Evolutionary conservation across 2,888 invertebrate species (phyloP), one percentile per base, ranked within the genome.

Genomic region (Chymomyza procnemis): DNA sequence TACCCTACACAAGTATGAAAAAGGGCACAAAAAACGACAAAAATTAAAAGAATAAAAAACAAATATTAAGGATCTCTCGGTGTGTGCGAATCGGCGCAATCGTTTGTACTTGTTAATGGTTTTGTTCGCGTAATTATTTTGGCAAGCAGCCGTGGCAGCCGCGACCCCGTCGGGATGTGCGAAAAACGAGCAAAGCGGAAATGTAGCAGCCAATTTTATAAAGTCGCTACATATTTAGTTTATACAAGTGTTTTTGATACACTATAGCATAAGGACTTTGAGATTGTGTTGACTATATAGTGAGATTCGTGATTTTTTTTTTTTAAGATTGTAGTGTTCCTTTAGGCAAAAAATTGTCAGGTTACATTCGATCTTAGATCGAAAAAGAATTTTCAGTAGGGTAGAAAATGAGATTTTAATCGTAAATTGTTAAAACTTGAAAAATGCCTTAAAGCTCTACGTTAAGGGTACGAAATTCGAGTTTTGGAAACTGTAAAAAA

Each of bases 101-200:
- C 85, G 83, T 83, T 83, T 83, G 83, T 83, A 85, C 83, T 83
- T 85, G 83, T 83, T 83, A 83, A 83, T 83, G 85, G 80, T 70
- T 83, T 83, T 83, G 83, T 83, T 85, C 83, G 85, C 83, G 83
- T 83, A 83, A 83, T 83, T 83, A 83, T 83, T 82, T 83, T 85
- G 80, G 78, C 83, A 83, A 83, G 80, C 82, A 83, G 83, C 79
- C 80, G 71, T 75, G 4, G 50, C 18, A 16, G 55, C 64, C 16
- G 50, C 50, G 19, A 50, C 19, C 22, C 22, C 22, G n/a, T 26
- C 41, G 52, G 61, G 59, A 62, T 62, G 68, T 63, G 75, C 71
- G 71, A 72, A 70, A n/a, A 67, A 67, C 66, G 58, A 61, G 55
- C 62, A 62, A 74, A 75, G 72, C 77, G 77, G 74, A 71, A 77